Conservation (phyloP, 1,140 invertebrate genomes). For the Rhyzopertha dominica region DNA sequence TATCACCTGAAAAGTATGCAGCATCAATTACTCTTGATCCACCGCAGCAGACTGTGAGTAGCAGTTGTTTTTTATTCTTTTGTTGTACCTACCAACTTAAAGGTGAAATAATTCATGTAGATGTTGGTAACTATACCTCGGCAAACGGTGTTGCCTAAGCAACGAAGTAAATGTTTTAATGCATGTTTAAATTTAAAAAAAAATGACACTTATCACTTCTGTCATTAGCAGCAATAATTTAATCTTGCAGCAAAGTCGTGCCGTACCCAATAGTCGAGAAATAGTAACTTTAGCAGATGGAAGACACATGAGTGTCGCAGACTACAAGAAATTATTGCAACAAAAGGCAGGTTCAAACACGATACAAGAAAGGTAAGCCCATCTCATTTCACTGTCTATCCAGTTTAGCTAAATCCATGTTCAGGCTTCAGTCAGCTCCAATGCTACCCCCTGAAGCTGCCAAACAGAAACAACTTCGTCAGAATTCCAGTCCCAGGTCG, state of each 20-base stretch:
- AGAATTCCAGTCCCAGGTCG: constrained; percentile 5
- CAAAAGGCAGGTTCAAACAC: constrained; percentile 12
- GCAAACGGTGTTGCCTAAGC: constrained; percentile 19
- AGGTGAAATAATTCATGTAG: constrained; percentile 7
- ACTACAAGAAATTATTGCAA: constrained; percentile 21
- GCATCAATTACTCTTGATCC: constrained; percentile 29
- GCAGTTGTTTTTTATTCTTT: too few relatives aligned
- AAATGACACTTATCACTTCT: constrained; percentile 7
- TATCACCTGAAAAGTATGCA: constrained; percentile 26
- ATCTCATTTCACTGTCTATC: constrained; percentile 3
- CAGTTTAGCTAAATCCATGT: too few relatives aligned
- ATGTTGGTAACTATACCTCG: not conserved
- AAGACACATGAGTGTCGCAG: constrained; percentile 12
- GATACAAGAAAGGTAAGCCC: constrained; percentile 16
- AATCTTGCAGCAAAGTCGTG: constrained; percentile 17
- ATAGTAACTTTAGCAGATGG: constrained; percentile 21
- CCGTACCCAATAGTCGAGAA: constrained; percentile 12
- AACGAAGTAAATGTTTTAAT: not conserved
- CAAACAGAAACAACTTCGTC: constrained; percentile 2
- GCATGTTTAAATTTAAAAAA: constrained; percentile 7
- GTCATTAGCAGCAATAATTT: constrained; percentile 3
- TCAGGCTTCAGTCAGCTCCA: not conserved
- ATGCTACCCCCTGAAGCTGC: constrained; percentile 1
- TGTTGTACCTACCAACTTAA: constrained; percentile 23
- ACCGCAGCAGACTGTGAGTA: constrained; percentile 20